These are phyloP conservation scores for Aradus depressus DNA, from an alignment of 2,888 invertebrate species.

Conservation along the genomic window DNA sequence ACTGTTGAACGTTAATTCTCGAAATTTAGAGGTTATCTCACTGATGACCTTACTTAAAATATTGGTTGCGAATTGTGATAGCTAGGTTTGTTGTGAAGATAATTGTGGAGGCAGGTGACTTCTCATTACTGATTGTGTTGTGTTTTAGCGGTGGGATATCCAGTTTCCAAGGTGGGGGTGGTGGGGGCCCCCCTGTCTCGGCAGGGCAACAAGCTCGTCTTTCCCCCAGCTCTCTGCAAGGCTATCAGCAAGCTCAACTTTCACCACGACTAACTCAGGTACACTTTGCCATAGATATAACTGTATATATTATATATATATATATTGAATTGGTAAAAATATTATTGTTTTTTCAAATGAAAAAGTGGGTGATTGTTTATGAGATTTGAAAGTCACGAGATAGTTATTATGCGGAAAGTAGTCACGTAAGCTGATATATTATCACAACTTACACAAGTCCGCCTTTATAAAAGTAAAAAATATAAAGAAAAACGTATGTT, in stretches of 20 bases:
- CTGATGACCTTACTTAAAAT: no score
- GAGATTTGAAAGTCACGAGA: no score
- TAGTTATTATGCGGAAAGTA: no score
- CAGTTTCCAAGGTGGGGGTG: conserved; percentile 22
- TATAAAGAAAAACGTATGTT: no score
- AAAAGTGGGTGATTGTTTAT: no score
- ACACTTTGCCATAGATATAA: conserved; percentile 15
- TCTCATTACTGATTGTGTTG: background rate
- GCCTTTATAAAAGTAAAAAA: no score
- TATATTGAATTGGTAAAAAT: background rate
- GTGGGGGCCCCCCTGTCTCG: conserved; percentile 19
- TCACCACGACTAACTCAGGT: conserved; percentile 46
- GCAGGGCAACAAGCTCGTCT: conserved; percentile 39
- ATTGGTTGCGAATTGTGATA: no score
- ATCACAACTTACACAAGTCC: no score
- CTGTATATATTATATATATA: background rate
- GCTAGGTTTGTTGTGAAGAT: no score
- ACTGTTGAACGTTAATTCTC: no score
- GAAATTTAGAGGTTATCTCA: no score
- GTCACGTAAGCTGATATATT: no score
- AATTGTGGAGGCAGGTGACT: background rate
- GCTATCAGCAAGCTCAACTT: conserved; percentile 41
- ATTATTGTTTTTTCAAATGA: background rate
- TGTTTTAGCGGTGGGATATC: conserved; percentile 24
- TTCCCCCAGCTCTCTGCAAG: conserved; percentile 45